Evolutionary conservation across 2,888 invertebrate species (phyloP).

Genomic region (Salpingus planirostris): DNA sequence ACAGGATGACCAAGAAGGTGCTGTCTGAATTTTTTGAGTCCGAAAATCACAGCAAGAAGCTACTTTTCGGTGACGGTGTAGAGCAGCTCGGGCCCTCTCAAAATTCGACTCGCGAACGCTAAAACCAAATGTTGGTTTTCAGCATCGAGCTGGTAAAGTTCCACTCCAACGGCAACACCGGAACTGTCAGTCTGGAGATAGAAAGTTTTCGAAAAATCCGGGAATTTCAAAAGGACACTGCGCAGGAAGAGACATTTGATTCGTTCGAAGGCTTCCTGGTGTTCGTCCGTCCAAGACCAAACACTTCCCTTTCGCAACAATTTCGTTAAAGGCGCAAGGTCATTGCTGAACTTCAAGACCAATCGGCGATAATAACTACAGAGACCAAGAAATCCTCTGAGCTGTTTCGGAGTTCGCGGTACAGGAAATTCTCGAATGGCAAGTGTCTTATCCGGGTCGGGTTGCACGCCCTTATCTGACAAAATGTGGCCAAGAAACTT

Average conservation of each 20-base stretch:
- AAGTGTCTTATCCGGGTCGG: not conserved
- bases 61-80: too few relatives aligned
- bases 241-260: not conserved
- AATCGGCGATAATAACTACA: not conserved
- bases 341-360: not conserved
- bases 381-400: not conserved
- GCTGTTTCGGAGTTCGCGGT: not conserved
- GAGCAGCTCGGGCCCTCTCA: too few relatives aligned
- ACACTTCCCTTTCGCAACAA: not conserved
- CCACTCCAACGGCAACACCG: too few relatives aligned
- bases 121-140: too few relatives aligned
- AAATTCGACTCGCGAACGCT: too few relatives aligned
- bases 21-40: too few relatives aligned
- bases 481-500: not conserved
- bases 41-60: too few relatives aligned
- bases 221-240: not conserved
- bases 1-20: too few relatives aligned
- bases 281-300: not conserved
- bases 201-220: slow-evolving; percentile 1
- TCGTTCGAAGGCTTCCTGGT: not conserved
- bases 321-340: not conserved
- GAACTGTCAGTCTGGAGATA: too few relatives aligned
- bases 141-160: too few relatives aligned
- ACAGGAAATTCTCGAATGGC: not conserved
- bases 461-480: not conserved